Conservation (phyloP, 2,113 vertebrate genomes). For the Bubo blakistoni region DNA sequence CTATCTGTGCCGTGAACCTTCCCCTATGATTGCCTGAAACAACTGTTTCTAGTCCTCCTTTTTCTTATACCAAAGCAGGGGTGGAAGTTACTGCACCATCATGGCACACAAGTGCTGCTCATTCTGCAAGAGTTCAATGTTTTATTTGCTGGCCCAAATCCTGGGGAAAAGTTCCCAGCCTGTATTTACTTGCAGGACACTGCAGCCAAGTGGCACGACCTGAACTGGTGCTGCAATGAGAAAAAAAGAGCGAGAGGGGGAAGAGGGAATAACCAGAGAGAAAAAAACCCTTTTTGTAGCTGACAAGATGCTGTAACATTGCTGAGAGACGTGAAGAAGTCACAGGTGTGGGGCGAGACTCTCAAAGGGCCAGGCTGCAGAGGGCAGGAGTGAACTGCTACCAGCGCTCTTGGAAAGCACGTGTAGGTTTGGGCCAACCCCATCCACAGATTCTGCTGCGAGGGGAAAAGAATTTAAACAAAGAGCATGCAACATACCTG, state of each 20-base stretch:
- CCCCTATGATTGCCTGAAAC: background rate
- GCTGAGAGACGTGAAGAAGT: background rate
- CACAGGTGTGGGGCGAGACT: background rate
- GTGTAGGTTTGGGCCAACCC: background rate
- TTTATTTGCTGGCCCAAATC: background rate
- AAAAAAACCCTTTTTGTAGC: background rate
- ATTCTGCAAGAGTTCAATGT: background rate
- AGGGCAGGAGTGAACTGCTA: conserved; percentile 26
- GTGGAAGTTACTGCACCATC: background rate
- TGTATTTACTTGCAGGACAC: background rate
- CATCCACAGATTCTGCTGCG: background rate
- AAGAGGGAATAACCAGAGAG: background rate
- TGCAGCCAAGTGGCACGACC: background rate
- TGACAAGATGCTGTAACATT: background rate
- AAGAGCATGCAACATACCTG: conserved; percentile 17
- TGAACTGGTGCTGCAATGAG: background rate
- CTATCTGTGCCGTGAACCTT: background rate
- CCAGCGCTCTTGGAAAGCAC: background rate
- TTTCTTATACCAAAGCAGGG: background rate
- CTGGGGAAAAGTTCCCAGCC: background rate
- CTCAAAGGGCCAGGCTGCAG: background rate
- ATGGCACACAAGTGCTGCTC: background rate
- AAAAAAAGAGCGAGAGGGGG: background rate
- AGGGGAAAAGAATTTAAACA: background rate
- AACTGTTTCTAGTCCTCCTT: background rate